These are phyloP conservation scores for Hucho hucho DNA, from an alignment of 2,113 vertebrate species.

Conservation along the genomic window DNA sequence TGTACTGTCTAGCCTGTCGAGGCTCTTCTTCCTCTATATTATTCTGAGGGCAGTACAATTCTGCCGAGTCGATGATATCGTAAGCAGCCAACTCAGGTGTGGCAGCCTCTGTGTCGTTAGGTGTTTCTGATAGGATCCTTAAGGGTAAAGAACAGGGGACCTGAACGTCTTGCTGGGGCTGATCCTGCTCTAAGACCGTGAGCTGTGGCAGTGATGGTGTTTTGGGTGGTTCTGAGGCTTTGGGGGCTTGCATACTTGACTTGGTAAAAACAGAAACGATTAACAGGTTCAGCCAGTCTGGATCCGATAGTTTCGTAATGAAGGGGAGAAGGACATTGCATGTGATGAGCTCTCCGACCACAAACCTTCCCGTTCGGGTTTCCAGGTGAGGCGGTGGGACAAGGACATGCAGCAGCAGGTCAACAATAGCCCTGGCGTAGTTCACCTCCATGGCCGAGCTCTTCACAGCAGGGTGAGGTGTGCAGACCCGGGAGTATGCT, in stretches of 20 bases:
- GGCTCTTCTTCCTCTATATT: constrained; percentile 59
- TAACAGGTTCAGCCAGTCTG: constrained; percentile 89
- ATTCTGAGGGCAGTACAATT: constrained; percentile 42
- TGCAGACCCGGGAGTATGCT: constrained; percentile 67
- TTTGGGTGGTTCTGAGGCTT: too few relatives aligned
- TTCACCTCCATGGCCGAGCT: constrained; percentile 67
- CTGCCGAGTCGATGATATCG: constrained; percentile 48
- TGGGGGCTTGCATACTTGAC: constrained; percentile 5
- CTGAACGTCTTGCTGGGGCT: neutral
- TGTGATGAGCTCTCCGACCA: constrained; percentile 89
- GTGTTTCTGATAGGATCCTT: constrained; percentile 10
- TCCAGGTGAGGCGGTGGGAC: constrained; percentile 86
- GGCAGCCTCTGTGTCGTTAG: neutral
- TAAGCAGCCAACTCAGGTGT: constrained; percentile 38
- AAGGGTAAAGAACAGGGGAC: constrained; percentile 46
- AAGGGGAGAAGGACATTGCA: constrained; percentile 90
- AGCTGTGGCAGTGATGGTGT: neutral
- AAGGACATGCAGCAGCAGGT: constrained; percentile 76
- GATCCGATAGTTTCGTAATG: constrained; percentile 84
- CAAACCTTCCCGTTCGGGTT: constrained; percentile 81
- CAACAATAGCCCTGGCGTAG: constrained; percentile 77
- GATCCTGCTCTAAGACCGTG: neutral
- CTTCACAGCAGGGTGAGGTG: constrained; percentile 74
- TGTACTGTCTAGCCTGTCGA: neutral
- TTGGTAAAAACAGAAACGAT: constrained; percentile 54